Base-by-base conservation (phyloP, 2,888 invertebrate species). In the Troilus luridus region DNA sequence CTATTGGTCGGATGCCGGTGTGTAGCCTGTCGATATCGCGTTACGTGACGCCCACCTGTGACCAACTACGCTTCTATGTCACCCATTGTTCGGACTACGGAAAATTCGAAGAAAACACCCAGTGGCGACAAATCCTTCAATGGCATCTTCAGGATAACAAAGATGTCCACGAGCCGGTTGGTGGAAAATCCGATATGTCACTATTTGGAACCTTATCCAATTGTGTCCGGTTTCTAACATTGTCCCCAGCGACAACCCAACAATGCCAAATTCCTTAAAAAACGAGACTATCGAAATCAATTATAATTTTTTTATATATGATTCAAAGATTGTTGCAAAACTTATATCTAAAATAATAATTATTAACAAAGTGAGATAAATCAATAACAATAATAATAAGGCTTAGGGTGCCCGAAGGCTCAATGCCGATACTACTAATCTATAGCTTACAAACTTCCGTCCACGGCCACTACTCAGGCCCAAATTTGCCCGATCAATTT, bases 1-100 rank as follows among this genome's bases (percentile, higher is more conserved):
- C 81, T 85, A 85, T 85, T 56, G 81, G 56, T 10, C 56, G 81
- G 81, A 85, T 85, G 56, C 81, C 56, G 19, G 81, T 19, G 27
- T 17, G 72, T 72, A 72, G 72, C 72, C 72, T 72, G 27, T 27
- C 72, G 72, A 72, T 72, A 27, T 72, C 27, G 72, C 72, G 14
- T 27, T 72, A 72, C 72, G 72, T 72, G 72, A 72, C 1, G 81
- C 10, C 19, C 56, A 6, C 9, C 11, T 56, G 81, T 85, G 81
- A 85, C 81, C 54, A 56, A 85, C 81, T 85, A 56, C 56, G 8
- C 7, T 21, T 41, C 81, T 14, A 3, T 85, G 12, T 54, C 81
- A 27, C 17, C 41, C 9, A 21, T 41, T 85, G 81, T 85, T 85
- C 54, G 54, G 21, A 9, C 72, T 27, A 14, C 12, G 17, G 72